Conservation (phyloP, 1,140 invertebrate genomes). For the Lerema accius region DNA sequence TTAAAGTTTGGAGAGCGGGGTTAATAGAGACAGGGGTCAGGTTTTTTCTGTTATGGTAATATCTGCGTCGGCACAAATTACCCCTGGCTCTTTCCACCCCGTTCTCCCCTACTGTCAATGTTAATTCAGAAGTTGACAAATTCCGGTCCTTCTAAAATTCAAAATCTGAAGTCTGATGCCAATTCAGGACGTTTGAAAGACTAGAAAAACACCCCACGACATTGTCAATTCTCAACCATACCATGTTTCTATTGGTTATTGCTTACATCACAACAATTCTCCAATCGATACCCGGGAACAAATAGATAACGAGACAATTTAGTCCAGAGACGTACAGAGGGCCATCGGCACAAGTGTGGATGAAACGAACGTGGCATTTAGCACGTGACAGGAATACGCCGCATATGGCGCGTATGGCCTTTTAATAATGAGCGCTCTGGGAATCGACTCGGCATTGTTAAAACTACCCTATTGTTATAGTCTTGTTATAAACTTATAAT, state of each 20-base stretch:
- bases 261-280: background rate
- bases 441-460: background rate
- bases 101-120: no score
- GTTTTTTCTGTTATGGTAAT: no score
- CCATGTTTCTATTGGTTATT: background rate
- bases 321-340: background rate
- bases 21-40: no score
- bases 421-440: conserved; percentile 4
- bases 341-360: conserved; percentile 16
- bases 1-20: no score
- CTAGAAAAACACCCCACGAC: background rate
- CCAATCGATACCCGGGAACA: background rate
- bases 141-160: no score
- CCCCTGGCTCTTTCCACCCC: no score
- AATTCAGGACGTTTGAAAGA: no score
- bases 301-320: conserved; percentile 25
- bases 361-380: conserved; percentile 13
- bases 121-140: no score
- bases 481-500: no score
- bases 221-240: background rate
- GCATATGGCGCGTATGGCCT: conserved; percentile 1
- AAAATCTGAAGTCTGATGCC: no score
- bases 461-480: background rate
- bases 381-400: conserved; percentile 19
- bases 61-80: no score